These are phyloP conservation scores for Malacoraja senta DNA, from an alignment of 2,797 vertebrate genomes.

Conservation along the genomic window DNA sequence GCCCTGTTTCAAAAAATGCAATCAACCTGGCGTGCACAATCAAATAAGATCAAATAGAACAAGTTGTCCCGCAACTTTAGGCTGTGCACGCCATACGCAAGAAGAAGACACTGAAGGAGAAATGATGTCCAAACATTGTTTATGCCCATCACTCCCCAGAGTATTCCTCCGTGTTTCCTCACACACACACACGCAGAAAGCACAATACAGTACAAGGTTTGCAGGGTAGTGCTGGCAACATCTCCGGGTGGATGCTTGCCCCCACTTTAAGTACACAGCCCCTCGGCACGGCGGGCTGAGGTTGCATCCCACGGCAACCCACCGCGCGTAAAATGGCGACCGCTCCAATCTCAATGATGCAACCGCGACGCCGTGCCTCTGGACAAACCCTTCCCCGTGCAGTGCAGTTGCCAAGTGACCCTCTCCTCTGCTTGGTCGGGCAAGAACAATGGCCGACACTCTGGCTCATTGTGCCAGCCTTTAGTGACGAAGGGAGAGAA, in stretches of 20 bases:
- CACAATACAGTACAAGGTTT: too few species aligned
- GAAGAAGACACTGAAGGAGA: too few species aligned
- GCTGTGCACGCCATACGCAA: too few species aligned
- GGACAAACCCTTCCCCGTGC: not conserved
- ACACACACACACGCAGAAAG: not conserved
- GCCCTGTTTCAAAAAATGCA: too few species aligned
- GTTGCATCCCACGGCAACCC: not conserved
- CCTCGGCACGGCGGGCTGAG: not conserved
- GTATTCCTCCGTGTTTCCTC: not conserved
- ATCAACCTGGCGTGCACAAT: too few species aligned
- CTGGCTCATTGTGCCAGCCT: not conserved
- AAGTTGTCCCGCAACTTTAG: too few species aligned
- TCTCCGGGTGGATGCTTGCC: not conserved
- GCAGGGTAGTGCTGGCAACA: not conserved
- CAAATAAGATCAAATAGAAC: too few species aligned
- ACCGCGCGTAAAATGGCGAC: not conserved
- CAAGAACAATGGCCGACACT: not conserved
- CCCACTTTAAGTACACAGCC: not conserved
- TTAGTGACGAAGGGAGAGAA: not conserved
- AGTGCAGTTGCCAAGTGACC: not conserved
- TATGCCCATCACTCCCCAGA: not conserved
- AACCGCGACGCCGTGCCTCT: not conserved
- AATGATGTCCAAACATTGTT: too few species aligned
- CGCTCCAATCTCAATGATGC: not conserved
- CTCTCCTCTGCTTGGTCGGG: not conserved